A percentile compares a stretch with the other conserved stretches of the same genome.
These are phyloP conservation scores for Brachypteracias leptosomus DNA, from an alignment of 2,113 vertebrate genomes.

Conservation along the genomic window DNA sequence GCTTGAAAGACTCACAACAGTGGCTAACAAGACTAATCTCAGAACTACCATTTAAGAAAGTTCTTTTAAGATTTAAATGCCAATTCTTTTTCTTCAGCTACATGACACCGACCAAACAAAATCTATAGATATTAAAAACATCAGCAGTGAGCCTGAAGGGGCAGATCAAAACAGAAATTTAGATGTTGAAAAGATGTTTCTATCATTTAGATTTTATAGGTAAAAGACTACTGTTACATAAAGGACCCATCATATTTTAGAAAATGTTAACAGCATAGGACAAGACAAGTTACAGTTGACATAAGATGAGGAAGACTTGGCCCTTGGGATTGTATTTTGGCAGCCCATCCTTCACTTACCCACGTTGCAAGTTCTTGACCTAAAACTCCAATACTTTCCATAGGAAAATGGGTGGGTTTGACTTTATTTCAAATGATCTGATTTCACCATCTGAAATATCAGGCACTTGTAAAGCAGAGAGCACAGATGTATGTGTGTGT, in stretches of 20 bases:
- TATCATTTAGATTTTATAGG: not conserved
- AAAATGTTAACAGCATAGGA: not conserved
- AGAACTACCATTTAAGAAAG: not conserved
- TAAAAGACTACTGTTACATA: not conserved
- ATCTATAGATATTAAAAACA: not conserved
- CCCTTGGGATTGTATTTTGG: not conserved
- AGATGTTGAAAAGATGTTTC: not conserved
- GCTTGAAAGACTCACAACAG: not conserved
- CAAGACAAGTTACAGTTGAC: not conserved
- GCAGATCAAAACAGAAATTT: not conserved
- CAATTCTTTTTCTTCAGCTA: not conserved
- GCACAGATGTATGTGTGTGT: accelerated
- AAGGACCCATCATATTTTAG: not conserved
- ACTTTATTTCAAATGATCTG: not conserved
- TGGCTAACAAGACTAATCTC: not conserved
- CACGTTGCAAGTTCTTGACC: not conserved
- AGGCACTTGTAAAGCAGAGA: not conserved
- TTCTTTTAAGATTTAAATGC: not conserved
- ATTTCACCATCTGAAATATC: not conserved
- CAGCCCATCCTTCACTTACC: not conserved
- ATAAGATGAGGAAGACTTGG: not conserved
- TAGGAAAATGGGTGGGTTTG: not conserved
- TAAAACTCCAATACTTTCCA: not conserved
- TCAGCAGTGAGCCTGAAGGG: not conserved
- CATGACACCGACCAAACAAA: accelerated